Evolutionary conservation across 2,888 invertebrate genomes (phyloP).

Genomic region (Ormyrus pomaceus): DNA sequence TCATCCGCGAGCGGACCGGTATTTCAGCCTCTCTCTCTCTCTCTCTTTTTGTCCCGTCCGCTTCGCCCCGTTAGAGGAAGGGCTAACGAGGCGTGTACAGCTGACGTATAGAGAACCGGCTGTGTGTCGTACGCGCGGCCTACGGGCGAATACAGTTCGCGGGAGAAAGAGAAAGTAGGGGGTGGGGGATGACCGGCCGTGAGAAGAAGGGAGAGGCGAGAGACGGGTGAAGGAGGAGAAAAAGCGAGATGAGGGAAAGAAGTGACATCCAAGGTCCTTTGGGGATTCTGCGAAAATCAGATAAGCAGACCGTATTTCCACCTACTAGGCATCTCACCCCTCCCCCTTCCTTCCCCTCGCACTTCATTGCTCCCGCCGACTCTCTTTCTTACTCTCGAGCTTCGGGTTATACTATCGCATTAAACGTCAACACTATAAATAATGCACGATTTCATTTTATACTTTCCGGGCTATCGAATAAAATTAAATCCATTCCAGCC

Average conservation of each 20-base stretch:
- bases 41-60: neutral
- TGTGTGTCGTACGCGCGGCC: conserved; percentile 7
- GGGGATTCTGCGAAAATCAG: conserved; percentile 56
- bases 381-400: neutral
- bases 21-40: neutral
- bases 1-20: conserved; percentile 23
- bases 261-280: conserved; percentile 43
- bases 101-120: conserved; percentile 3
- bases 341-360: neutral
- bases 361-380: neutral
- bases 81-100: neutral
- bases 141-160: neutral
- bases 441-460: conserved; percentile 53
- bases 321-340: conserved; percentile 6
- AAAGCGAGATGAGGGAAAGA: conserved; percentile 47
- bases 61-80: neutral
- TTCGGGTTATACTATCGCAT: conserved; percentile 35
- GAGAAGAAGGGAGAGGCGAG: neutral
- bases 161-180: neutral
- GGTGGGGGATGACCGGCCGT: neutral
- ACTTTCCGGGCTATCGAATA: conserved; percentile 41
- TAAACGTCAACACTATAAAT: conserved; percentile 57
- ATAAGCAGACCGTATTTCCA: conserved; percentile 56
- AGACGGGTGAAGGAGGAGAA: conserved; percentile 32
- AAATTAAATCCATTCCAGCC: conserved; percentile 47